Percentiles rank a stretch among this genome's conserved stretches.
phyloP scores from a whole-genome alignment of 2,888 invertebrate species.

The Mystacides longicornis region DNA sequence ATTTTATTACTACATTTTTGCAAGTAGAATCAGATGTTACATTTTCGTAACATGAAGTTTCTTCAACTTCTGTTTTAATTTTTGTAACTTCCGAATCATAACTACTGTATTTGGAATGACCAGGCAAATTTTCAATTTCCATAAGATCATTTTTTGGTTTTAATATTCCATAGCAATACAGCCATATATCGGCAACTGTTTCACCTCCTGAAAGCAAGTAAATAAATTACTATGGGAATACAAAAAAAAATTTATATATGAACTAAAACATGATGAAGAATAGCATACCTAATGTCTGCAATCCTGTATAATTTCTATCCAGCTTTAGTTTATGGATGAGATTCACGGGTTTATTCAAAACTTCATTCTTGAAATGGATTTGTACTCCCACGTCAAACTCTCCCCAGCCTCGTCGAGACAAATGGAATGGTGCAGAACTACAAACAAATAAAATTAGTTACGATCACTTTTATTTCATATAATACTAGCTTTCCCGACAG shows the following conservation, averaged over 20 bases:
- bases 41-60: too few relatives aligned
- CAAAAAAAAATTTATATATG: neutral
- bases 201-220: slow-evolving; percentile 61
- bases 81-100: too few relatives aligned
- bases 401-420: slow-evolving; percentile 85
- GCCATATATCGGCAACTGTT: slow-evolving; percentile 68
- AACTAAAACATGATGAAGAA: neutral
- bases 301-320: slow-evolving; percentile 73
- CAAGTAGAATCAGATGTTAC: too few relatives aligned
- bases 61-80: too few relatives aligned
- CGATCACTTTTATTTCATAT: too few relatives aligned
- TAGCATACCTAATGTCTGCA: slow-evolving; percentile 65
- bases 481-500: too few relatives aligned
- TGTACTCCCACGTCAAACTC: slow-evolving; percentile 81
- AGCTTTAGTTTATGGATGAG: slow-evolving; percentile 73
- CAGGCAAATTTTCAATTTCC: too few relatives aligned
- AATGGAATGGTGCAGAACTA: slow-evolving; percentile 73
- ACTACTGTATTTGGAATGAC: too few relatives aligned
- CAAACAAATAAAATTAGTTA: too few relatives aligned
- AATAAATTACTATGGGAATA: neutral
- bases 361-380: slow-evolving; percentile 64
- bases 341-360: slow-evolving; percentile 68
- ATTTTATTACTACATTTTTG: too few relatives aligned
- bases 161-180: slow-evolving; percentile 43
- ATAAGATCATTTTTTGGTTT: too few relatives aligned